Conservation (phyloP, 2,797 vertebrate species). For the Gastrophryne carolinensis region DNA sequence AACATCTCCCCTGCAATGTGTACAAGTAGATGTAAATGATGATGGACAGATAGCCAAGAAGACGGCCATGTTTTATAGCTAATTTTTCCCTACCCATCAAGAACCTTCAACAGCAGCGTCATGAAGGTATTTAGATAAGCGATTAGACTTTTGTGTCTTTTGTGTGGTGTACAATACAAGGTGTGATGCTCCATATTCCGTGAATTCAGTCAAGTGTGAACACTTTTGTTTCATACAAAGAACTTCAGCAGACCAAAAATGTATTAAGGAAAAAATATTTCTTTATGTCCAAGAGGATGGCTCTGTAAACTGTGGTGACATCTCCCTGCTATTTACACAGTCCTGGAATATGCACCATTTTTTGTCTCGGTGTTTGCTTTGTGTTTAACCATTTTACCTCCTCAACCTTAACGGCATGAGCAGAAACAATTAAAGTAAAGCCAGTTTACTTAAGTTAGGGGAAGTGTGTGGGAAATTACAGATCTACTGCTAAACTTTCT, state of each 20-base stretch:
- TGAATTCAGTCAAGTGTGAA: neutral
- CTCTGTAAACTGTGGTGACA: neutral
- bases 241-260: neutral
- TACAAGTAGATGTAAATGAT: no score
- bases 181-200: slow-evolving; percentile 4
- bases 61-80: no score
- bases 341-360: neutral
- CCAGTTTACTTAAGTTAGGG: slow-evolving; percentile 18
- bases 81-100: no score
- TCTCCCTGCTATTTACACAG: slow-evolving; percentile 6
- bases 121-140: neutral
- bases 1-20: no score
- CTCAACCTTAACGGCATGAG: neutral
- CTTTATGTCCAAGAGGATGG: slow-evolving; percentile 1
- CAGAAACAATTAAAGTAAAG: slow-evolving; percentile 13
- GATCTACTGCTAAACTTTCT: neutral
- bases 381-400: slow-evolving; percentile 8
- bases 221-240: slow-evolving; percentile 23
- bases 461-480: slow-evolving; percentile 6
- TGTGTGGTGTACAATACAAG: neutral
- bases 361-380: slow-evolving; percentile 9
- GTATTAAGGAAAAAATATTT: neutral
- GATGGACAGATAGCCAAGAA: no score
- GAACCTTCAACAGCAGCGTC: neutral
- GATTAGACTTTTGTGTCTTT: neutral